phyloP scores from a whole-genome alignment of 2,888 invertebrate species.

The Cartodere bifasciata region DNA sequence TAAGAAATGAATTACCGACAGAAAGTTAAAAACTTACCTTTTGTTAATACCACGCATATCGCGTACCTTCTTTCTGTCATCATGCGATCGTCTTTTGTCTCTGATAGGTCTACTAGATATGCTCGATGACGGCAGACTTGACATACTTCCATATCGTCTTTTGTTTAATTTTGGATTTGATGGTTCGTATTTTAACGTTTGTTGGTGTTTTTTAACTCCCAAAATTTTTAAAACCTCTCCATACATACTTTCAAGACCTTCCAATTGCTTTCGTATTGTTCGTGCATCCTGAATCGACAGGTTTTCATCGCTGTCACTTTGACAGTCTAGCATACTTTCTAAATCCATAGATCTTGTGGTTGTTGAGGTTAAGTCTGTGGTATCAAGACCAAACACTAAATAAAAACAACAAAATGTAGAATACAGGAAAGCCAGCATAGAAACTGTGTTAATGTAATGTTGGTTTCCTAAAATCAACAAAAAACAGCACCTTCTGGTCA shows the following conservation, averaged over 20 bases:
- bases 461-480: no score
- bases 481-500: no score
- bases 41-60: constrained; percentile 65
- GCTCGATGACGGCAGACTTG: constrained; percentile 70
- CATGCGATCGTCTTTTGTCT: constrained; percentile 53
- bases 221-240: constrained; percentile 61
- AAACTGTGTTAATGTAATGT: no score
- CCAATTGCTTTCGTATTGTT: constrained; percentile 66
- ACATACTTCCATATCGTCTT: constrained; percentile 66
- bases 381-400: constrained; percentile 58
- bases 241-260: constrained; percentile 78
- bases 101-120: constrained; percentile 66
- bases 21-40: no score
- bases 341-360: constrained; percentile 64
- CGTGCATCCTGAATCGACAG: constrained; percentile 64
- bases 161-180: constrained; percentile 43
- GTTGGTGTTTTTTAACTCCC: constrained; percentile 39
- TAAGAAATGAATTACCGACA: no score
- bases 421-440: constrained; percentile 2
- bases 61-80: constrained; percentile 64
- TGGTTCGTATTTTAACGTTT: constrained; percentile 41
- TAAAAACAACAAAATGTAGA: constrained; percentile 12
- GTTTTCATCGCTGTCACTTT: constrained; percentile 56
- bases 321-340: constrained; percentile 65
- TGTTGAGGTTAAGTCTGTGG: constrained; percentile 65